Conservation (phyloP, 2,888 invertebrate species). For the Xanthia togata region DNA sequence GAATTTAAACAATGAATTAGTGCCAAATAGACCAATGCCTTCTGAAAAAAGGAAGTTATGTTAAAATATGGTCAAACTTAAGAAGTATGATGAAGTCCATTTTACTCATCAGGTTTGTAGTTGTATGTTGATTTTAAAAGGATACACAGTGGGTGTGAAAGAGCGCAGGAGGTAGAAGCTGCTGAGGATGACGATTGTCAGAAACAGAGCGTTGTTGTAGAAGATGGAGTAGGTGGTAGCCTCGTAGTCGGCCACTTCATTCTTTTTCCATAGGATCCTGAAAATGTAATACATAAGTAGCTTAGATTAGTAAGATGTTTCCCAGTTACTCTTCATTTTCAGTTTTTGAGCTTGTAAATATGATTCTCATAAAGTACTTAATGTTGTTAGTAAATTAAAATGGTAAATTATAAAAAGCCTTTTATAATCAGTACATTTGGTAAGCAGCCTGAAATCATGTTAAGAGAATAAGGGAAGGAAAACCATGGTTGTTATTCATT, state of each 20-base stretch:
- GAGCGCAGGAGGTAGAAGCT: conserved; percentile 98
- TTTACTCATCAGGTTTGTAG: not conserved
- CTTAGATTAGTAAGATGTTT: not conserved
- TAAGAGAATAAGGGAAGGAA: not conserved
- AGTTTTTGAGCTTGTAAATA: not conserved
- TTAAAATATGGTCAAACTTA: not conserved
- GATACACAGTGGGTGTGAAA: conserved; percentile 96
- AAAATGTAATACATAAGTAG: conserved; percentile 31
- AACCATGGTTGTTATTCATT: not conserved
- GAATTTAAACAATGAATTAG: not conserved
- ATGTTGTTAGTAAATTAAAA: not conserved
- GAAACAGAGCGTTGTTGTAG: conserved; percentile 99
- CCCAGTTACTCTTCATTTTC: not conserved
- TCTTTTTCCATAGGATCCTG: conserved; percentile 99
- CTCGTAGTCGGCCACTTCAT: conserved; percentile 99
- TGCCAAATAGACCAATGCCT: not conserved
- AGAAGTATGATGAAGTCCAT: not conserved
- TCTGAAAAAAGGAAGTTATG: not conserved
- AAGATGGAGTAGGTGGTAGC: conserved; percentile 99
- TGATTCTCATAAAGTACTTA: not conserved
- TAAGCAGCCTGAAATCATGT: not conserved
- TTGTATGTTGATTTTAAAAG: conserved; percentile 82
- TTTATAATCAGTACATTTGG: not conserved
- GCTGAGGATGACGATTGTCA: conserved; percentile 97
- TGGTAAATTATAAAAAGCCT: not conserved